Base-by-base conservation (phyloP, 2,797 vertebrate species). In the Oryzias sinensis region DNA sequence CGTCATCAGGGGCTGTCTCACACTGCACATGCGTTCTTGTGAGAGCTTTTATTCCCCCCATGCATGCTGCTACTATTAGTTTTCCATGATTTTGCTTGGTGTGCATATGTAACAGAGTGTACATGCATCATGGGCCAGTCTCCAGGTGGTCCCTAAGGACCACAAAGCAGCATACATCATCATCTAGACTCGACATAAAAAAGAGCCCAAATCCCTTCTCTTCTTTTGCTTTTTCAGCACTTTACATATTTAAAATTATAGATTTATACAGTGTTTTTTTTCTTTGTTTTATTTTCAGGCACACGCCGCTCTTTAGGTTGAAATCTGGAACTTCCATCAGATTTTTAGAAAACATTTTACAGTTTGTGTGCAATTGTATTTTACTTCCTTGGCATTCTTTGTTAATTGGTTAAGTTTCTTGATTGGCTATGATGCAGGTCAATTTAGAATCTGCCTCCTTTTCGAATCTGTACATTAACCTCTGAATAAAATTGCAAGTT, bases 171-270 rank as follows among this genome's bases (percentile, higher is more conserved):
- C 75, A 70, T 49, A 76, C 71, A 86, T 87, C 88, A 81, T 81
- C 59, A 70, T 45, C 73, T 45, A 80, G 80, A 78, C 62, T 70
- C 43, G 45, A 49, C 49, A 70, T 49, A 18, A 73, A 65, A 64
- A 75, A 77, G 41, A 33, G 56, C 68, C 33, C 51, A 70, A 75
- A 76, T 78, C 75, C 67, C 74, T 65, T 57, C 60, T 72, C 48
- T 67, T 64, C 24, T 82, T 80, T 68, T 83, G 83, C 83, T 62
- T 80, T 67, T 63, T 88, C 82, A 86, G 84, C 86, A 77, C 46
- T 77, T 76, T 63, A 17, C 47, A 15, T 6, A 3, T 7, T 43
- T 22, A 22, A 22, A 22, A 22, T 76, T 59, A 16, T 41, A 15
- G 6, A 3, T 7, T 43, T 65, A 56, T 64, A 14, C 49, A 55